phyloP scores from a whole-genome alignment of 2,113 vertebrate species.

The Rynchops niger region DNA sequence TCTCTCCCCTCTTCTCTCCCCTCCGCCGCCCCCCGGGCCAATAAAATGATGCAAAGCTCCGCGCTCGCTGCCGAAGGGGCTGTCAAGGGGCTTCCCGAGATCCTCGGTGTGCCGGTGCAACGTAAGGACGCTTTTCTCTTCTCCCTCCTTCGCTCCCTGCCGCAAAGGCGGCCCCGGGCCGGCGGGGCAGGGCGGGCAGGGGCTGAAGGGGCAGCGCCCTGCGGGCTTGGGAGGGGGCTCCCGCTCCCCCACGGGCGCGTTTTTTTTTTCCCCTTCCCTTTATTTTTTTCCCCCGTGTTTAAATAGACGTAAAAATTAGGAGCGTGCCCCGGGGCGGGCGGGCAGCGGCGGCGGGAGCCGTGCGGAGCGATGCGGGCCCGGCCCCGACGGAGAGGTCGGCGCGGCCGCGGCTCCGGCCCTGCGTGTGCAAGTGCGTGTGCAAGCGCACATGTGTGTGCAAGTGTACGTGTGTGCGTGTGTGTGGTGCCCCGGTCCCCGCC shows the following conservation, averaged over 20 bases:
- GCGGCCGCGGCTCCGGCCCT: not conserved
- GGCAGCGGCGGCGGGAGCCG: not conserved
- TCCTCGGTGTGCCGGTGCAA: constrained; percentile 96
- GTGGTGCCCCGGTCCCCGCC: not conserved
- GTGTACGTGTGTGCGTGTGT: too few species aligned
- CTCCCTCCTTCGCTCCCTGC: constrained; percentile 43
- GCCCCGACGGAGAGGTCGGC: not conserved
- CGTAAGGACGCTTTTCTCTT: constrained; percentile 85
- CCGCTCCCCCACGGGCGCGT: not conserved
- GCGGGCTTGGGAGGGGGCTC: not conserved
- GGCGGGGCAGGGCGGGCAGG: not conserved
- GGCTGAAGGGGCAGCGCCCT: not conserved
- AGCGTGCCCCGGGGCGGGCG: not conserved
- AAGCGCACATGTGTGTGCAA: too few species aligned
- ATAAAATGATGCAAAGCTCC: constrained; percentile 96
- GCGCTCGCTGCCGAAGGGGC: constrained; percentile 90
- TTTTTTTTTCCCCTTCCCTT: not conserved
- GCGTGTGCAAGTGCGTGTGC: not conserved
- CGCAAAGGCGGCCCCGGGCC: constrained; percentile 4
- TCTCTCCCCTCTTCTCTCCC: constrained; percentile 25
- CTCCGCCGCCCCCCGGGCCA: constrained; percentile 58
- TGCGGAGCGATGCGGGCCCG: not conserved
- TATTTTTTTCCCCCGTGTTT: not conserved
- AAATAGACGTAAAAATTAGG: not conserved
- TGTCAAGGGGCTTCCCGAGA: constrained; percentile 95